Evolutionary conservation across 2,113 vertebrate species (phyloP), one percentile per base, ranked within the genome.

Genomic region (Bos taurus): DNA sequence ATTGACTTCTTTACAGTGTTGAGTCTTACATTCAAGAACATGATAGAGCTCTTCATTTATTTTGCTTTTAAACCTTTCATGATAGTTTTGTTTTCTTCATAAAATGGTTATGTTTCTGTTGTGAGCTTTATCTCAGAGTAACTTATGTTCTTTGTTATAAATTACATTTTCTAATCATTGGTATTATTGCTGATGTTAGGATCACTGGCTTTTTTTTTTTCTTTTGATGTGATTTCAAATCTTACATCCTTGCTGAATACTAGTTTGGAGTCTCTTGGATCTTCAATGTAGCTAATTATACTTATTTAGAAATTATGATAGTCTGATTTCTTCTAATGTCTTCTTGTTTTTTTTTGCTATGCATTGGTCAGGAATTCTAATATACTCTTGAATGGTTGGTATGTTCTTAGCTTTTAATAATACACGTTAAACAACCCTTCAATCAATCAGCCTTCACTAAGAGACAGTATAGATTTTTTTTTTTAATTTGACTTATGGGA

Each of bases 391-490:
- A 84, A 80, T n/a, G 12, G 46, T 84, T 11, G 6, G 10, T 92
- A 33, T 56, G n/a, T 88, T 90, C 9, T 93, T 60, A 48, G 25
- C 64, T 88, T 91, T 97, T 95, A 74, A 87, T 88, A 88, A 67
- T 71, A 78, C 50, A 62, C n/a, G 84, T 67, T 94, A 43, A 86
- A 28, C 8, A 87, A 8, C 21, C 7, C 48, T 95, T 33, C 56
- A 9, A 59, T 92, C 40, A 90, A 74, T 40, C n/a, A 74, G 48
- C 15, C 56, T 85, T 92, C 54, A 30, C 14, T 84, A 83, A 56
- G 33, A 82, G 74, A 59, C 15, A 40, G 48, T 92, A 57, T 3
- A n/a, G 15, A 26, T 64, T 23, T 83, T 71, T 77, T 71, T 77
- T 30, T 62, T 30, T 36, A 67, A 80, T 88, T 50, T 91, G 81